Conservation (phyloP, 2,888 invertebrate species). For the Euzophera pinguis region DNA sequence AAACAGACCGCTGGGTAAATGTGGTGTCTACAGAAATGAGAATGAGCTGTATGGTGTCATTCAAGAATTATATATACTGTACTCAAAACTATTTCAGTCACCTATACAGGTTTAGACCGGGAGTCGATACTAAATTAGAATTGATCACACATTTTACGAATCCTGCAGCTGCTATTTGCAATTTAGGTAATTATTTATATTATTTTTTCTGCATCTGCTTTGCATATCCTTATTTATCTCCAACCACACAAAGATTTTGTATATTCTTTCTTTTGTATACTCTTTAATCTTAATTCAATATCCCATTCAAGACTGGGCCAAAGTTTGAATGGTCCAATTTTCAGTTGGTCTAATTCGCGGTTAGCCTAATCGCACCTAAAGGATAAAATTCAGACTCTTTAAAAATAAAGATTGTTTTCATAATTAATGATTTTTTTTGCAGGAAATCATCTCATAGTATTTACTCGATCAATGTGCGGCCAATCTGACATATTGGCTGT, state of each 20-base stretch:
- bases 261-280: no score
- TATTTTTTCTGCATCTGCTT: no score
- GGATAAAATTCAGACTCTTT: no score
- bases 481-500: conserved; percentile 38
- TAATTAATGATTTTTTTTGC: conserved; percentile 27
- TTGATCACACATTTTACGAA: conserved; percentile 38
- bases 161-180: conserved; percentile 50
- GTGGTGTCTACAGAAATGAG: conserved; percentile 41
- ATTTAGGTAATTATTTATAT: conserved; percentile 43
- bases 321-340: no score
- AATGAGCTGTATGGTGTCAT: conserved; percentile 48
- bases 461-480: conserved; percentile 44
- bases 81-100: conserved; percentile 55
- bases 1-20: conserved; percentile 41
- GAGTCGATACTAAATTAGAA: conserved; percentile 36
- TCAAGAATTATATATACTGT: conserved; percentile 54
- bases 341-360: no score
- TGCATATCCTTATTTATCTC: no score
- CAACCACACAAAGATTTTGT: no score
- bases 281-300: no score
- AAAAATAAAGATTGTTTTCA: no score
- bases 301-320: no score
- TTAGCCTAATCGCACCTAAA: no score
- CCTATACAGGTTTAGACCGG: conserved; percentile 55
- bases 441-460: conserved; percentile 49